Evolutionary conservation across 92 coral and sea anemone genomes (phyloP), one percentile per base, ranked within the genome.

Genomic region (Phenganax marumi): DNA sequence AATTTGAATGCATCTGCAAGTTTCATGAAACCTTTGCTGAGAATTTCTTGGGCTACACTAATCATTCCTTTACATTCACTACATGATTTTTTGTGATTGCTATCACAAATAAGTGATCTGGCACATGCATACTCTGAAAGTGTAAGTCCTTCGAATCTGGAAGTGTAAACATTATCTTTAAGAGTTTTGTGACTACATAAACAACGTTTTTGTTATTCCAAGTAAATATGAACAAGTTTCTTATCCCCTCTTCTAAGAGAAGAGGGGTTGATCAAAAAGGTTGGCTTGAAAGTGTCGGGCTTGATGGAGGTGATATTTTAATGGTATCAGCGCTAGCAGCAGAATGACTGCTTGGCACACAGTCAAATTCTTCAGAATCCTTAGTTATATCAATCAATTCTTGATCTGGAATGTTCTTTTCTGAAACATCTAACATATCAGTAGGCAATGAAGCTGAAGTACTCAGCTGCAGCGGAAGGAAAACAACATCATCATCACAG

Each of bases 1-100:
- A 79, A 0, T 13, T 58, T 57, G 14, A 79, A 79, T 11, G 73
- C 73, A 60, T 79, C 83, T 60, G 66, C 70, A 60, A 79, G 73
- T 47, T 57, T 79, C 65, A 79, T 52, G 52, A 60, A 79, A 24
- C 83, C 83, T 53, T 43, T 62, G 53, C 62, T 60, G 46, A 62
- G 25, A 79, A 79, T 79, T 56, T 54, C 43, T 39, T 47, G 13
- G 21, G 83, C 83, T 19, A 79, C 73, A 23, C 55, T 56, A 26
- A 61, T 56, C 60, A 60, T 51, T 24, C 52, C 83, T 53, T 46
- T 52, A 33, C 43, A 33, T 33, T 33, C 43, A 0, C 43, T 33
- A 33, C 43, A 33, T 33, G 43, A 33, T 0, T 33, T 33, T 33
- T 33, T 33, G 43, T 33, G 43, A 33, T 33, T 33, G 43, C 0